Evolutionary conservation across 2,113 vertebrate species (phyloP), one percentile per base, ranked within the genome.

Genomic region (Aphyosemion australe): DNA sequence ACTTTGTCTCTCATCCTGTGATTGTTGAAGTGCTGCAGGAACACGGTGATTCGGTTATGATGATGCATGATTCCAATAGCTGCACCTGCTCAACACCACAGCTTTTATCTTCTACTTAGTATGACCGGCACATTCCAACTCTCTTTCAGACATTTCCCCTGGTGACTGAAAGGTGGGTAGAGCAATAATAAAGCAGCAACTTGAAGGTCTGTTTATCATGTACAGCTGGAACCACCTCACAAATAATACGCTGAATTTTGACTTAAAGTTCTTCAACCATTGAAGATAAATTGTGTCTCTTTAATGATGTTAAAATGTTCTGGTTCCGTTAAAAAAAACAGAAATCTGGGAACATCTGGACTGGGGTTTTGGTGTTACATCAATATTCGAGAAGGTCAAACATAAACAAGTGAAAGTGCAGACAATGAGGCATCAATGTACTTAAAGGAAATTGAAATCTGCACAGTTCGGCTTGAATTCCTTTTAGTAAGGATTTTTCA

Each of bases 41-140:
- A 48, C 68, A 26, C 51, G 18, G 68, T 13, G 16, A 46, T 46
- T 60, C 65, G 46, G 57, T 74, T 74, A 64, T 75, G 41, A 48
- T 56, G 71, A 76, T 76, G 58, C 68, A 50, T 59, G 52, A 80
- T 53, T 84, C 39, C 61, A 71, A 32, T 71, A 60, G 51, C 65
- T 68, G 69, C 79, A 79, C 61, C 62, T 72, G 75, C 73, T 64
- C 37, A 4, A 43, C 61, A 78, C 64, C 16, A 2, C 10, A 11
- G 70, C 75, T 69, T 78, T 69, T 72, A 84, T 68, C 73, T 82
- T 71, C 65, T 84, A 50, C 78, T 88, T 74, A 42, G 56, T 70
- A 87, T 76, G 69, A 64, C 53, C 43, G 61, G 76, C 78, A 79
- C 80, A 85, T 57, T 50, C 53, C 39, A 41, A 14, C 37, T 61